These are phyloP conservation scores for Calliphora vomitoria DNA, from an alignment of 2,888 invertebrate genomes.

Conservation along the genomic window DNA sequence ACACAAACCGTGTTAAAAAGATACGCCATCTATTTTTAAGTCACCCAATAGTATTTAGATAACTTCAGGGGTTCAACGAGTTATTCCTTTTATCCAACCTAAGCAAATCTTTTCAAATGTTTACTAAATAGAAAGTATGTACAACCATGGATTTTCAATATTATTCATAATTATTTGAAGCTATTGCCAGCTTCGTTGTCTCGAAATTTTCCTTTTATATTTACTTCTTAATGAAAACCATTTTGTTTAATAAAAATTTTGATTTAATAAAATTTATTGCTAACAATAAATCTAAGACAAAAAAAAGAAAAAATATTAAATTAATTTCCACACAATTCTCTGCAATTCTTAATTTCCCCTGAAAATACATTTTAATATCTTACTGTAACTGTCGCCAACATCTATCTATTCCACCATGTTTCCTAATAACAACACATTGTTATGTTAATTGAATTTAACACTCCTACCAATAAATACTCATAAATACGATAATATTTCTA, in stretches of 20 bases:
- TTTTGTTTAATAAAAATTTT: background rate
- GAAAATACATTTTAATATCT: background rate
- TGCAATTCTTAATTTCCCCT: background rate
- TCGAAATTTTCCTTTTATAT: no score
- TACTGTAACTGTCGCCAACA: conserved; percentile 16
- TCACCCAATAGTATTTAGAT: no score
- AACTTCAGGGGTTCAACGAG: no score
- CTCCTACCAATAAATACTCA: conserved; percentile 74
- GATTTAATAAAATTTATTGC: conserved; percentile 12
- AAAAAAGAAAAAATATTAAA: background rate
- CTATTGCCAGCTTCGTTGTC: no score
- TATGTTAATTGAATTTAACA: conserved; percentile 76
- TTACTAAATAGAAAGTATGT: no score
- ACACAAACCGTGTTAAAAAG: no score
- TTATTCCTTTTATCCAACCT: no score
- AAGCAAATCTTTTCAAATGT: no score
- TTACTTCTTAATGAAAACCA: no score
- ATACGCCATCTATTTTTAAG: no score
- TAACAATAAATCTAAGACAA: conserved; percentile 25
- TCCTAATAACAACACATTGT: conserved; percentile 80
- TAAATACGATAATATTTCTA: conserved; percentile 33
- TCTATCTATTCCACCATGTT: conserved; percentile 16
- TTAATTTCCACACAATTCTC: background rate
- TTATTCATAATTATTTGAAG: no score
- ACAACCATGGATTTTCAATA: no score